These are phyloP conservation scores for Peromyscus polionotus DNA, from an alignment of 2,113 vertebrate species.

Conservation along the genomic window DNA sequence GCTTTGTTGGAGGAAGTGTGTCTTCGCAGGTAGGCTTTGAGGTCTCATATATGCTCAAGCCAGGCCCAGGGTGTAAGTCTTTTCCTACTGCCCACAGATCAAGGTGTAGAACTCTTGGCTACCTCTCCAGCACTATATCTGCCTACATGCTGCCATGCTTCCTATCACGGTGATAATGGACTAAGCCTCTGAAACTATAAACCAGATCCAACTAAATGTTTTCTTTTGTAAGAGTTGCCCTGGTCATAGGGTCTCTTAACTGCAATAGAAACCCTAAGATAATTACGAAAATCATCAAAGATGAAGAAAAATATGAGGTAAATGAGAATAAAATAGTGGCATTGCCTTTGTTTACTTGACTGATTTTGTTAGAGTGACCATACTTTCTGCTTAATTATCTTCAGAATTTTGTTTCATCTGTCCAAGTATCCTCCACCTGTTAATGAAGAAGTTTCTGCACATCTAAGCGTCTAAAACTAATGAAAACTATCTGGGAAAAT, in stretches of 20 bases:
- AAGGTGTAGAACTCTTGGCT: neutral
- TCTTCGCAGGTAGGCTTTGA: neutral
- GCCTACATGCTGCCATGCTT: neutral
- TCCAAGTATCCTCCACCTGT: neutral
- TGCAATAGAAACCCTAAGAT: neutral
- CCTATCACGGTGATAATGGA: neutral
- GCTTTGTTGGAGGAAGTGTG: neutral
- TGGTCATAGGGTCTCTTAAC: neutral
- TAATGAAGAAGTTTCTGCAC: conserved; percentile 39
- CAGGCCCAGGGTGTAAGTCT: neutral
- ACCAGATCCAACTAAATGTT: neutral
- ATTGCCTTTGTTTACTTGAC: conserved; percentile 21
- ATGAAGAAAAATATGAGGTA: conserved; percentile 33
- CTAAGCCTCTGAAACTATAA: neutral
- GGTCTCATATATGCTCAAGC: neutral
- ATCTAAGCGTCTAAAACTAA: neutral
- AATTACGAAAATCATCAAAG: neutral
- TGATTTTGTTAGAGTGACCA: neutral
- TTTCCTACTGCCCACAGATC: neutral
- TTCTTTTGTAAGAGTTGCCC: neutral
- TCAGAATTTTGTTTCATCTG: conserved; percentile 36
- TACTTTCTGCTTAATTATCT: conserved; percentile 34
- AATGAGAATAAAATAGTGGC: conserved; percentile 11
- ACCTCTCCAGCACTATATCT: neutral
- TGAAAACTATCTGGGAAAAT: conserved; percentile 26